Evolutionary conservation across 2,113 vertebrate species (phyloP).

Genomic region (Crypturellus undulatus): DNA sequence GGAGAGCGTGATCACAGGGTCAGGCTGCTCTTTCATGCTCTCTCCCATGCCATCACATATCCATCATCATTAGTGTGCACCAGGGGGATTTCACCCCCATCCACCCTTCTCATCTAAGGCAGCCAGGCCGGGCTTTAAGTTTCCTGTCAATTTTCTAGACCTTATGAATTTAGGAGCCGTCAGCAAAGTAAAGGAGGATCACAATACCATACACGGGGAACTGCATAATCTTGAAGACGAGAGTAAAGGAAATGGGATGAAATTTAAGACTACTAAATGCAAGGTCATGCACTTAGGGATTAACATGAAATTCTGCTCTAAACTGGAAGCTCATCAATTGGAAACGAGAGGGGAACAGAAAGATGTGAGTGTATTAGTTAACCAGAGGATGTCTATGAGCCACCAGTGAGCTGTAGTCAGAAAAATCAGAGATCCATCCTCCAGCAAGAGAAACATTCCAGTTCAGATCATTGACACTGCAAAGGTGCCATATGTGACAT

Average conservation of each 20-base stretch:
- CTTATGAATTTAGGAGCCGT: slow-evolving; percentile 66
- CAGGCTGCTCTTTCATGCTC: background rate
- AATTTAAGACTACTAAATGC: slow-evolving; percentile 76
- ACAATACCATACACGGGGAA: slow-evolving; percentile 70
- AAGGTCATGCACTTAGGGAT: slow-evolving; percentile 74
- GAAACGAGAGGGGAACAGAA: slow-evolving; percentile 51
- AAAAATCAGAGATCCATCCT: background rate
- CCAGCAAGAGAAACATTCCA: background rate
- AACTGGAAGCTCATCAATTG: slow-evolving; percentile 71
- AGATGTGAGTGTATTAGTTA: slow-evolving; percentile 59
- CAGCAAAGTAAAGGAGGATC: slow-evolving; percentile 72
- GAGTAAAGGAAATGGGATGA: slow-evolving; percentile 73
- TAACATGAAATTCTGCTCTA: slow-evolving; percentile 72
- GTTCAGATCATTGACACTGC: background rate
- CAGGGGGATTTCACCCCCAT: background rate
- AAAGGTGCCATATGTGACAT: background rate
- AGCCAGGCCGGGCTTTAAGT: slow-evolving; percentile 24
- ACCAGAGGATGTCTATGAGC: background rate
- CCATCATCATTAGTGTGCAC: fast-evolving
- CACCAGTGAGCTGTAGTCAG: background rate
- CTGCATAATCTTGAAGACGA: slow-evolving; percentile 69
- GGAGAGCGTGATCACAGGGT: background rate
- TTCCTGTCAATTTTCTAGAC: slow-evolving; percentile 49
- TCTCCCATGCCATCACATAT: background rate
- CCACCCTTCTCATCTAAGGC: background rate